These are phyloP conservation scores for Neotoxoptera formosana DNA, from an alignment of 1,140 invertebrate genomes.

Conservation along the genomic window DNA sequence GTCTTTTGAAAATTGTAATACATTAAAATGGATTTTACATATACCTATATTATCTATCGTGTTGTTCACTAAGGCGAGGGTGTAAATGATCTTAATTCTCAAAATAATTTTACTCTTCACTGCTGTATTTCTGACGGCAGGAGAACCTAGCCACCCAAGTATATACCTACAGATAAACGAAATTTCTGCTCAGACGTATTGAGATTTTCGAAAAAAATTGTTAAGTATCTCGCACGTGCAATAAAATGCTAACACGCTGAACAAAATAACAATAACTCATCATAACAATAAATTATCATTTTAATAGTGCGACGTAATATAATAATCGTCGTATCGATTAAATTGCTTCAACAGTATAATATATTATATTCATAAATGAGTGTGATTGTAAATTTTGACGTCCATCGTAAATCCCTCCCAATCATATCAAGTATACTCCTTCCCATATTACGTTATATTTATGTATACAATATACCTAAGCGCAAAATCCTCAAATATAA, in stretches of 20 bases:
- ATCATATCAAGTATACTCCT: not conserved
- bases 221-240: not conserved
- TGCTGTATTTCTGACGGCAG: not conserved
- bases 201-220: not conserved
- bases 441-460: not conserved
- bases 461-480: not conserved
- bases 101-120: not conserved
- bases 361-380: not conserved
- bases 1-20: no score
- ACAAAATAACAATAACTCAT: not conserved
- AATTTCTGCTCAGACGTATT: not conserved
- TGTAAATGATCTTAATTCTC: not conserved
- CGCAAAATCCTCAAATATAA: not conserved
- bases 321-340: not conserved
- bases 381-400: not conserved
- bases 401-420: not conserved
- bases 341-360: not conserved
- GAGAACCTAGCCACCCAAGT: not conserved
- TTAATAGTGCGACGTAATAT: not conserved
- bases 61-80: not conserved
- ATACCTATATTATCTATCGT: not conserved
- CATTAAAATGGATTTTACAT: no score
- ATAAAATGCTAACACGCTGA: not conserved
- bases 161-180: not conserved
- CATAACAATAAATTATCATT: not conserved